phyloP scores from a whole-genome alignment of 2,888 invertebrate species.

The Lasioglossum calceatum region DNA sequence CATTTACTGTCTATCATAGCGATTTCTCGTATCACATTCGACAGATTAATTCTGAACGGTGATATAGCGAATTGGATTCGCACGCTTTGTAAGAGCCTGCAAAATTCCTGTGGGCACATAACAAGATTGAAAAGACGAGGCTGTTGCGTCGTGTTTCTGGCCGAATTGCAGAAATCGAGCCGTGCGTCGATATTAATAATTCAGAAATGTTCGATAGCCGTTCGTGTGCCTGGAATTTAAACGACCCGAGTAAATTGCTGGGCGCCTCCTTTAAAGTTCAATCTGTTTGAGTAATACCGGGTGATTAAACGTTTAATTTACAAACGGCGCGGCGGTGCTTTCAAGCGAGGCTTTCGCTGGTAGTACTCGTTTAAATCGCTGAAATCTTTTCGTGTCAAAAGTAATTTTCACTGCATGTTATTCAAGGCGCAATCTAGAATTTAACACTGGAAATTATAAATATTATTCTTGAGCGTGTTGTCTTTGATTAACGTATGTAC shows the following conservation, averaged over 20 bases:
- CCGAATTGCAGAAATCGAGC: not conserved
- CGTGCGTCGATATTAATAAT: slow-evolving; percentile 19
- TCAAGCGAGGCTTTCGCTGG: not conserved
- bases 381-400: not conserved
- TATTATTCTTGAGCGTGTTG: not conserved
- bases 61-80: not conserved
- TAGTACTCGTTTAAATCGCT: not conserved
- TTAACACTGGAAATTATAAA: not conserved
- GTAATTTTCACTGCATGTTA: not conserved
- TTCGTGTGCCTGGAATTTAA: not conserved
- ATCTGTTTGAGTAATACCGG: slow-evolving; percentile 19
- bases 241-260: slow-evolving; percentile 23
- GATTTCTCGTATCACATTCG: not conserved
- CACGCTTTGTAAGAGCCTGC: not conserved
- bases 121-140: not conserved
- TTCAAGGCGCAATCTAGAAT: not conserved
- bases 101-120: not conserved
- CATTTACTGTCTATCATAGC: no score
- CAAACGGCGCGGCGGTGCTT: slow-evolving; percentile 4
- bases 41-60: not conserved
- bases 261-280: not conserved
- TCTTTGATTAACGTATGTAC: not conserved
- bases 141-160: not conserved
- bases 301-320: slow-evolving; percentile 45
- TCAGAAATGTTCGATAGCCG: slow-evolving; percentile 16